Conservation (phyloP, 2,113 vertebrate species). For the Thryonomys swinderianus region DNA sequence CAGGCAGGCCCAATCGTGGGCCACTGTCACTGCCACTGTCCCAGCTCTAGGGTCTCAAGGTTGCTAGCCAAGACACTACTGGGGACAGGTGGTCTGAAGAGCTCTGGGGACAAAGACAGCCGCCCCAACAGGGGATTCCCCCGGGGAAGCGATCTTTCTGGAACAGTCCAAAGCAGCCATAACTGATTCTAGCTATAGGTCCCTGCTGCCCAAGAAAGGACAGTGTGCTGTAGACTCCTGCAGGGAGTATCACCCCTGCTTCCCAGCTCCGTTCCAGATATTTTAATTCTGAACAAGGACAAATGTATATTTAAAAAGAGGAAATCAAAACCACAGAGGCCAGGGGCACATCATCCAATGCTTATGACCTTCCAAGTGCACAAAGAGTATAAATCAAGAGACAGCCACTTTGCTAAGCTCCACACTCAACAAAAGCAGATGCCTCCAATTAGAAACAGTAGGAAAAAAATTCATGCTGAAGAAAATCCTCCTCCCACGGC, state of each 20-base stretch:
- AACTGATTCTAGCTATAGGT: neutral
- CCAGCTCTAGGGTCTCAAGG: slow-evolving; percentile 83
- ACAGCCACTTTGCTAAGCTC: neutral
- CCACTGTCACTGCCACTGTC: neutral
- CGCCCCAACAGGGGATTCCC: neutral
- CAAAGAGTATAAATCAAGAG: neutral
- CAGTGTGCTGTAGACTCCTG: neutral
- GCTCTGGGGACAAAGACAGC: neutral
- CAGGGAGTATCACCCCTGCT: neutral
- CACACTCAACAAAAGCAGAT: neutral
- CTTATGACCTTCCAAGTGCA: neutral
- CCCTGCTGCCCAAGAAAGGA: neutral
- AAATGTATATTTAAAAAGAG: neutral
- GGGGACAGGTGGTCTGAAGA: neutral
- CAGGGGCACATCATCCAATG: neutral
- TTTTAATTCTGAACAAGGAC: slow-evolving; percentile 13
- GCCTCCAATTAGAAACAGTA: neutral
- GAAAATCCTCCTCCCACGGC: neutral
- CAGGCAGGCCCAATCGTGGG: neutral
- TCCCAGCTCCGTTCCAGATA: neutral
- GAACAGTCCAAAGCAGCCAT: neutral
- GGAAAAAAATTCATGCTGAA: neutral
- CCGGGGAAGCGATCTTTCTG: neutral
- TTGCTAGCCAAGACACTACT: slow-evolving; percentile 89
- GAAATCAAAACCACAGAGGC: slow-evolving; percentile 41